Evolutionary conservation across 2,797 vertebrate species (phyloP).

Genomic region (Premnoplex brunnescens): DNA sequence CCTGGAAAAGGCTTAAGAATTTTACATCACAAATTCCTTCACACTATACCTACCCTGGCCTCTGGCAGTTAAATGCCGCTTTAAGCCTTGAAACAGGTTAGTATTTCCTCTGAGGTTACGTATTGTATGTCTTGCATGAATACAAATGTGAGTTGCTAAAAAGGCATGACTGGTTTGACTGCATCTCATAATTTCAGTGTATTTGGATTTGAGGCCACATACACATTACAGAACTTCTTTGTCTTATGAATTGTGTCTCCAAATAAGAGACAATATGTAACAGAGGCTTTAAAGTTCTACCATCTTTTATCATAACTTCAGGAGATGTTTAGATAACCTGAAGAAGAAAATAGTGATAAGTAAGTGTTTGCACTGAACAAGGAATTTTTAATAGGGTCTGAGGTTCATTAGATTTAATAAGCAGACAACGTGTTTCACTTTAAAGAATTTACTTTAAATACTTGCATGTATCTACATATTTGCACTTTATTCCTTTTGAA

Average conservation of each 20-base stretch:
- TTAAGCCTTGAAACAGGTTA: background rate
- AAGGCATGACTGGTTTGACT: background rate
- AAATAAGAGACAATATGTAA: background rate
- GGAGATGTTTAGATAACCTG: background rate
- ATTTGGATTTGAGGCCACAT: background rate
- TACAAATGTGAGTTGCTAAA: background rate
- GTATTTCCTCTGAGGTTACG: background rate
- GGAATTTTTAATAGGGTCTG: background rate
- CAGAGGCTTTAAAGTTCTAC: background rate
- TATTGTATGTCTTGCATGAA: background rate
- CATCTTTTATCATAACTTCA: background rate
- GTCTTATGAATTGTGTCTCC: background rate
- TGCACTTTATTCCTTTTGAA: conserved; percentile 45
- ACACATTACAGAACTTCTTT: background rate
- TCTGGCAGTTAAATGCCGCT: background rate
- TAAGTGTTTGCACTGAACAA: background rate
- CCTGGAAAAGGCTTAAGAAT: background rate
- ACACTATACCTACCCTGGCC: background rate
- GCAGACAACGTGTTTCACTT: background rate
- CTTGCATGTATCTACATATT: background rate
- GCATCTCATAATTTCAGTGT: background rate
- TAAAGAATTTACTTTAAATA: background rate
- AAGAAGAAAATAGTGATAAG: background rate
- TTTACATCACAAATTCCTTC: background rate
- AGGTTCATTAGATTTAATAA: background rate